Base-by-base conservation (phyloP, 2,113 vertebrate species). In the Larimichthys polyactis region DNA sequence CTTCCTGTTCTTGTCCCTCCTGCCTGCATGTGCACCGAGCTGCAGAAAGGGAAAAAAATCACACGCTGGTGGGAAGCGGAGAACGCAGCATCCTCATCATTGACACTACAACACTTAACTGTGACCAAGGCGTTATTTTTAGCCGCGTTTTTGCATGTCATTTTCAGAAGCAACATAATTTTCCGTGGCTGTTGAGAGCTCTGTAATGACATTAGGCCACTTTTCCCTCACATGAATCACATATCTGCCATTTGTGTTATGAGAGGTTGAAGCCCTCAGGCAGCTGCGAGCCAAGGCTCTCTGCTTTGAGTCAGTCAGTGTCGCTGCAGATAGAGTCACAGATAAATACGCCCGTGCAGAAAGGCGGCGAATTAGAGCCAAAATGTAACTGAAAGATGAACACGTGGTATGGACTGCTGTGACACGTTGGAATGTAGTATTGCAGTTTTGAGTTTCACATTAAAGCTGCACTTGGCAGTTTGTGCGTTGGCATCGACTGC, bases 391-490 rank as follows among this genome's bases (percentile, higher is more conserved):
- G 77, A 82, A 80, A 78, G 75, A 81, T 51, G 70, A 87, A 67
- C 32, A 32, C 2, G 17, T 77, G 78, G 75, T 73, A 64, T 55
- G 44, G 55, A 22, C 79, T 10, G 48, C 62, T 64, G 63, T 24
- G 52, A 79, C 71, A 22, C 32, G 9, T 10, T 54, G 86, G 89
- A 90, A 90, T 90, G 86, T 20, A 73, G 79, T 78, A 60, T 67
- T 71, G 62, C 12, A 72, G 84, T 84, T 87, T 91, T 83, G 46
- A 67, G 29, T 91, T 91, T 92, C 89, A 76, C 43, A 52, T 85
- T 82, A 87, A 75, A 78, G 49, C 77, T 24, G 68, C 69, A 57
- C 78, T 65, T 83, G 54, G 69, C 74, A 73, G 81, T 83, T 83
- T 29, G 78, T 27, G 9, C 58, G 72, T 58, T 78, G 86, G 82